Conservation (phyloP, 92 coral and sea anemone genomes). For the Pocillopora meandrina region DNA sequence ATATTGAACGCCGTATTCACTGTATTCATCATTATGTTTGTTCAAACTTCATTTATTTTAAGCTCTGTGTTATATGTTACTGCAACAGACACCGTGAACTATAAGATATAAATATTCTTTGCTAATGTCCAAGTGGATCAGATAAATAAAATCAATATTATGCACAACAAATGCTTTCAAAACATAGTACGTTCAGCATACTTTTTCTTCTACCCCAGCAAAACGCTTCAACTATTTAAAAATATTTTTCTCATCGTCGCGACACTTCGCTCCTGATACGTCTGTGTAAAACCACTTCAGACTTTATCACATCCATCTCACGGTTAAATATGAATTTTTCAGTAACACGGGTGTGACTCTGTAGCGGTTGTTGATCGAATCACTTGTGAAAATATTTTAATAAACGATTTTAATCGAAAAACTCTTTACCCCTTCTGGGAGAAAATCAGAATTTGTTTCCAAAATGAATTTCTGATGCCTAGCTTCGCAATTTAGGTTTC, state of each 20-base stretch:
- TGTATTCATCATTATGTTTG: not conserved
- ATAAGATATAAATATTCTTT: not conserved
- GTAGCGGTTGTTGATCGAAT: slow-evolving; percentile 16
- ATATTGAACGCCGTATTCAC: no score
- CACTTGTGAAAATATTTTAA: slow-evolving; percentile 23
- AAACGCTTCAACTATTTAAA: not conserved
- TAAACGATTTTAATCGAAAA: slow-evolving; percentile 28
- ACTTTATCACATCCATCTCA: not conserved
- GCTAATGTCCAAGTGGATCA: not conserved
- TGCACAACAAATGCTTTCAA: not conserved
- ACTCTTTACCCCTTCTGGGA: slow-evolving; percentile 18
- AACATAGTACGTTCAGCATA: not conserved
- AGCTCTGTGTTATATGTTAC: not conserved
- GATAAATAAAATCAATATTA: not conserved
- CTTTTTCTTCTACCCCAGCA: not conserved
- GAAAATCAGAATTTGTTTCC: not conserved
- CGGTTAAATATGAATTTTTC: slow-evolving; percentile 32
- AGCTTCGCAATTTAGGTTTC: slow-evolving; percentile 11
- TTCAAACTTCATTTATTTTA: not conserved
- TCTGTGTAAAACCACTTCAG: slow-evolving; percentile 9
- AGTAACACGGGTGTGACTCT: slow-evolving; percentile 33
- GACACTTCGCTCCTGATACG: slow-evolving; percentile 7
- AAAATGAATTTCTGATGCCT: not conserved
- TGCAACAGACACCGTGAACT: not conserved
- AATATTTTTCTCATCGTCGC: slow-evolving; percentile 16